A percentile compares a stretch with the other conserved stretches of the same genome.
Evolutionary conservation across 2,113 vertebrate species (phyloP).

Genomic region (Meles meles): DNA sequence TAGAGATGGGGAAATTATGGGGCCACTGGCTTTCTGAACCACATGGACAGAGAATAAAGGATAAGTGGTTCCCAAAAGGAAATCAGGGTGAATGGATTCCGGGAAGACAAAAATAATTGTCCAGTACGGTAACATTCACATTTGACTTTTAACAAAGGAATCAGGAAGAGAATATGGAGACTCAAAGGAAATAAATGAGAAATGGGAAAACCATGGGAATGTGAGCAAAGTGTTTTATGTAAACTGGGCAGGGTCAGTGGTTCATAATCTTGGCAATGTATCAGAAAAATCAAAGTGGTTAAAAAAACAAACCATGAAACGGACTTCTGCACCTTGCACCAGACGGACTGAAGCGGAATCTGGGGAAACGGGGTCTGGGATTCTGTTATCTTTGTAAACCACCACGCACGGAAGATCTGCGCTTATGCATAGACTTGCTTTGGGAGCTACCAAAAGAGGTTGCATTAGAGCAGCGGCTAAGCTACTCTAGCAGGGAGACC

Average conservation of each 20-base stretch:
- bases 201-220: background rate
- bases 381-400: background rate
- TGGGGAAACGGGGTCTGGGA: background rate
- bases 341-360: background rate
- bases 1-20: background rate
- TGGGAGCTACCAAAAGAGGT: background rate
- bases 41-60: background rate
- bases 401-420: background rate
- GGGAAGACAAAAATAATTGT: background rate
- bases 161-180: background rate
- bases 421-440: background rate
- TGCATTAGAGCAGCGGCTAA: too few species aligned
- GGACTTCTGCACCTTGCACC: background rate
- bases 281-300: background rate
- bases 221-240: background rate
- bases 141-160: background rate
- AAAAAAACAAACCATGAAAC: background rate
- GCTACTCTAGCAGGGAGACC: background rate
- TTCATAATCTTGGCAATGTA: background rate
- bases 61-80: background rate
- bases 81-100: background rate
- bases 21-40: background rate
- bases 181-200: background rate
- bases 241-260: background rate
- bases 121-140: background rate